Evolutionary conservation across 2,797 vertebrate genomes (phyloP).

Genomic region (Loris lydekkerianus): DNA sequence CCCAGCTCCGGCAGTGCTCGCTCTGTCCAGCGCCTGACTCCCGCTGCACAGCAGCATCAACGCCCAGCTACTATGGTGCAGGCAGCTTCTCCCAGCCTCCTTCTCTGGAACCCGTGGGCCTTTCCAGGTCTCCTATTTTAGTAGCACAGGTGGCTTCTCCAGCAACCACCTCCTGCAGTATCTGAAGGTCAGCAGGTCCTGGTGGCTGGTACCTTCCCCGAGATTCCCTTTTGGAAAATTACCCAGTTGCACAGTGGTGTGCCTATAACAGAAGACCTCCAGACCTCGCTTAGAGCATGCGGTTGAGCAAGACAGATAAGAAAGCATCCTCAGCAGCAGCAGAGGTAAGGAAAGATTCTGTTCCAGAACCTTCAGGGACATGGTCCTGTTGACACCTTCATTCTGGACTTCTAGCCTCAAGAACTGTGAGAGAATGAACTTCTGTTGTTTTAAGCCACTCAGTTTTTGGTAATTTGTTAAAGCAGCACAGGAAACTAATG

Average conservation of each 20-base stretch:
- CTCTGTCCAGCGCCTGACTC: neutral
- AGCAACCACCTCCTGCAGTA: neutral
- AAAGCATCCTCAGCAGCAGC: neutral
- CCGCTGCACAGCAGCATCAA: neutral
- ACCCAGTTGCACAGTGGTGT: neutral
- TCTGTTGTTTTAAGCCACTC: neutral
- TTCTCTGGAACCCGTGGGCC: neutral
- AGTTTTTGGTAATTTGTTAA: neutral
- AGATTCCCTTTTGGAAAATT: neutral
- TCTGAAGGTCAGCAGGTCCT: neutral
- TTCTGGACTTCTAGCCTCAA: neutral
- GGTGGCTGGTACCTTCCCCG: neutral
- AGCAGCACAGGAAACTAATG: neutral
- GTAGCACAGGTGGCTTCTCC: neutral
- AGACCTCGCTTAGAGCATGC: neutral
- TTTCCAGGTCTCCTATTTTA: neutral
- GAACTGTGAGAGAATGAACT: neutral
- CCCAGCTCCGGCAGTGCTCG: neutral
- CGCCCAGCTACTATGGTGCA: neutral
- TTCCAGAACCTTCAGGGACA: neutral
- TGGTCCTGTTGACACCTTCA: neutral
- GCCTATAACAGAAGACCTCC: neutral
- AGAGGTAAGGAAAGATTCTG: neutral
- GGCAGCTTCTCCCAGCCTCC: neutral
- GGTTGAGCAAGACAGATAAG: neutral